Evolutionary conservation across 2,113 vertebrate genomes (phyloP).

Genomic region (Sciurus niger): DNA sequence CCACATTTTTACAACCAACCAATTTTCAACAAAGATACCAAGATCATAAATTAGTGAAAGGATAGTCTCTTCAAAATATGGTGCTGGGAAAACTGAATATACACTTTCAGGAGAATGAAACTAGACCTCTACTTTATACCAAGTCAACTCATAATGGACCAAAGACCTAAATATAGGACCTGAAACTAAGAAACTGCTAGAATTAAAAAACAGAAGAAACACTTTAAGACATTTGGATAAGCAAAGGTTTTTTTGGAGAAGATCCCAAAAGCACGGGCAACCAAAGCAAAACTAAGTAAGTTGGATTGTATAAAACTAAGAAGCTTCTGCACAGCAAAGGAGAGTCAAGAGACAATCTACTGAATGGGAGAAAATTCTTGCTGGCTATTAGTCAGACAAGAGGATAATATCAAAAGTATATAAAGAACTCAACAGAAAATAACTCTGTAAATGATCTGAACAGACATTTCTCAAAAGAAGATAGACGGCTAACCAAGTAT

Average conservation of each 20-base stretch:
- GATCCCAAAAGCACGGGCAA: neutral
- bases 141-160: neutral
- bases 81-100: neutral
- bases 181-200: neutral
- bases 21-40: neutral
- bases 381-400: neutral
- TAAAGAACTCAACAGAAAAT: neutral
- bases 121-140: neutral
- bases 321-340: neutral
- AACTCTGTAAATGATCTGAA: neutral
- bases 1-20: neutral
- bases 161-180: neutral
- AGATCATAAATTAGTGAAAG: neutral
- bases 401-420: too few species aligned
- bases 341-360: neutral
- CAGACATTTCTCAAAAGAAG: neutral
- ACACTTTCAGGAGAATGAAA: neutral
- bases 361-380: neutral
- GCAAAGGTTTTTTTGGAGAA: neutral
- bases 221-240: neutral
- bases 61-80: neutral
- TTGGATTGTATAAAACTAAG: neutral
- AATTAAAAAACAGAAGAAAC: neutral
- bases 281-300: neutral
- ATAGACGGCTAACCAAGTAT: neutral